Percentiles rank a stretch among this genome's conserved stretches.
Conservation (phyloP, 2,113 vertebrate species). For the Brachyhypopomus gauderio region DNA sequence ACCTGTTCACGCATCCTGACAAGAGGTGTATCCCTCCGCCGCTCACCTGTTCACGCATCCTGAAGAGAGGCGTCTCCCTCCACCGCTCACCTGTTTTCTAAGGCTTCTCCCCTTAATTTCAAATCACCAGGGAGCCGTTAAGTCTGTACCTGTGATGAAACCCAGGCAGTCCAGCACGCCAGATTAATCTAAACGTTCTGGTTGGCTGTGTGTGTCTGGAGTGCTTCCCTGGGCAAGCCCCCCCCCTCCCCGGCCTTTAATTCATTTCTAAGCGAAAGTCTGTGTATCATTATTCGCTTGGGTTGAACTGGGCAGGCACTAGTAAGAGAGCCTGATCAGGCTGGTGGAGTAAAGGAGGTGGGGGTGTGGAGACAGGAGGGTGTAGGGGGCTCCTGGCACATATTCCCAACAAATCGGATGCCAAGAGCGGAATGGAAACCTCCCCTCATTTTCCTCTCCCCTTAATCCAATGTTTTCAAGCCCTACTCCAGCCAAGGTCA, state of each 20-base stretch:
- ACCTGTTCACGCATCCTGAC: neutral
- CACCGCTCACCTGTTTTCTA: conserved; percentile 4
- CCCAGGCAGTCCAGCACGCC: conserved; percentile 47
- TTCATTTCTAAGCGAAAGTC: conserved; percentile 72
- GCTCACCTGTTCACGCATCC: neutral
- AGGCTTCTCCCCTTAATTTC: conserved; percentile 44
- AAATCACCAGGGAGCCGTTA: conserved; percentile 39
- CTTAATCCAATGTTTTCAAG: conserved; percentile 81
- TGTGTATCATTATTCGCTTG: conserved; percentile 72
- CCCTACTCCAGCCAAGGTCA: conserved; percentile 78
- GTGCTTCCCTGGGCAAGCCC: conserved; percentile 35
- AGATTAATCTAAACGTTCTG: conserved; percentile 57
- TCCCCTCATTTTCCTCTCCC: conserved; percentile 78
- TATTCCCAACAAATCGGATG: conserved; percentile 73
- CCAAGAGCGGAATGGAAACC: conserved; percentile 82
- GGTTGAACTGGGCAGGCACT: conserved; percentile 63
- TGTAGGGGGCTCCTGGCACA: conserved; percentile 70
- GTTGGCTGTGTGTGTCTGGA: conserved; percentile 46
- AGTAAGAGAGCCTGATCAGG: conserved; percentile 64
- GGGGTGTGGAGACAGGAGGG: conserved; percentile 38
- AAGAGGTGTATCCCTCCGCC: neutral
- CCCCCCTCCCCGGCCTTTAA: conserved; percentile 69
- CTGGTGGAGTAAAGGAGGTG: conserved; percentile 40
- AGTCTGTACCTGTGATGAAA: conserved; percentile 53
- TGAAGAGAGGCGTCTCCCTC: conserved; percentile 7